phyloP scores from a whole-genome alignment of 2,888 invertebrate species.

The Ischnura elegans region DNA sequence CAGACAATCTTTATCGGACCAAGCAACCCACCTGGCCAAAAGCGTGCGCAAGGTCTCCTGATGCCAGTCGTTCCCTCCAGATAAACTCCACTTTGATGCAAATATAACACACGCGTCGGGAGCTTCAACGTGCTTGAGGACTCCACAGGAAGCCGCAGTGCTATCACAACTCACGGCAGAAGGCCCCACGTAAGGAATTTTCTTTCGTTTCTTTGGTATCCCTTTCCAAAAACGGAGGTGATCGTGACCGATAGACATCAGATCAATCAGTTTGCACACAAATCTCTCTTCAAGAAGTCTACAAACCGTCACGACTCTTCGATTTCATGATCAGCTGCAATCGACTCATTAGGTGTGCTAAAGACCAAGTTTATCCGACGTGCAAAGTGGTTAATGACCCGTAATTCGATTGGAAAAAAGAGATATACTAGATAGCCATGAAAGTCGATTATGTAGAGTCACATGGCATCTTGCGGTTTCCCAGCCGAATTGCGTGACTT shows the following conservation, averaged over 20 bases:
- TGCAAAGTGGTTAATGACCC: conserved; percentile 28
- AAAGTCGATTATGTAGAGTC: conserved; percentile 20
- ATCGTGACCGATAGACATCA: conserved; percentile 1
- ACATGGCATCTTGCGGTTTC: background rate
- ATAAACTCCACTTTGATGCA: too few species aligned
- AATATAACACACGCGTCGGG: background rate
- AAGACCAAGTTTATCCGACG: background rate
- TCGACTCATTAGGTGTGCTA: background rate
- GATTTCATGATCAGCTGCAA: background rate
- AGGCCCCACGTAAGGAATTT: background rate
- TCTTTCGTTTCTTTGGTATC: background rate
- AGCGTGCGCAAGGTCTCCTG: too few species aligned
- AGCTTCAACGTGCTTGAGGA: background rate
- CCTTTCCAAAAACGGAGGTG: background rate
- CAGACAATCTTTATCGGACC: too few species aligned
- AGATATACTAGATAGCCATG: background rate
- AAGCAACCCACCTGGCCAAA: too few species aligned
- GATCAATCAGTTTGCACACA: background rate
- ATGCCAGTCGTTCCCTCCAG: too few species aligned
- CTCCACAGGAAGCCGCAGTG: background rate
- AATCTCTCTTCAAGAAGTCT: background rate
- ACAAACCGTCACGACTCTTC: background rate
- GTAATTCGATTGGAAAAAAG: conserved; percentile 1
- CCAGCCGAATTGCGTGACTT: conserved; percentile 24
- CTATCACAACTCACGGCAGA: background rate